A percentile compares a stretch with the other conserved stretches of the same genome.
These are phyloP conservation scores for Punctoribates punctum DNA, from an alignment of 2,888 invertebrate species.

Conservation along the genomic window DNA sequence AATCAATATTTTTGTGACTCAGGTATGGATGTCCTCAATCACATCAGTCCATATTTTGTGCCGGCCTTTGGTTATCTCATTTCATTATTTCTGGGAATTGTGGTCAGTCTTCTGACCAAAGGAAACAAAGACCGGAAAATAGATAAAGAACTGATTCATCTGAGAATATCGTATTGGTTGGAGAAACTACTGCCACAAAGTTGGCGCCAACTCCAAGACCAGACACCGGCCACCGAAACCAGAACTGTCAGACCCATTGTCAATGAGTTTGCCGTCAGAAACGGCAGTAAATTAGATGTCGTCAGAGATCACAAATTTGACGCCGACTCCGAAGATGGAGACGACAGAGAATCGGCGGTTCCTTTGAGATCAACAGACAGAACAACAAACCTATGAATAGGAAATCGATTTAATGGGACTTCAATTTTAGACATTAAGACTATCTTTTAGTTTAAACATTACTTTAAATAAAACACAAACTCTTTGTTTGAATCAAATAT, in stretches of 20 bases:
- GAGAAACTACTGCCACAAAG: conserved; percentile 15
- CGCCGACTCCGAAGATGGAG: background rate
- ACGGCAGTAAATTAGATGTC: background rate
- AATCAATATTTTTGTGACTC: background rate
- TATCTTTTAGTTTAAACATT: background rate
- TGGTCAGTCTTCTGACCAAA: conserved; percentile 28
- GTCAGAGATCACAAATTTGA: background rate
- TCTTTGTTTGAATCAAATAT: background rate
- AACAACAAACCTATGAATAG: conserved; percentile 1
- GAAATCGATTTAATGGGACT: background rate
- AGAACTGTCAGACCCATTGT: too few species aligned
- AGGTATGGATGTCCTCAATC: conserved; percentile 15
- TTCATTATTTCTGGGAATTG: conserved; percentile 6
- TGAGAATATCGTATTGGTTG: too few species aligned
- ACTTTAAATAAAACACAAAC: background rate
- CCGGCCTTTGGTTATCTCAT: conserved; percentile 35
- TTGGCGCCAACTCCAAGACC: background rate
- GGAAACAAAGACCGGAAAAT: conserved; percentile 38
- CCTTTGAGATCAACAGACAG: background rate
- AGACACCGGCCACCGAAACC: background rate
- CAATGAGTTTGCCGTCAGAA: background rate
- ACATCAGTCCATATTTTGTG: conserved; percentile 36
- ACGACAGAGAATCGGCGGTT: background rate
- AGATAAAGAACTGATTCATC: background rate
- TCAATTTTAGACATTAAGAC: background rate